phyloP scores from a whole-genome alignment of 2,113 vertebrate genomes.

The Vireo altiloquus region DNA sequence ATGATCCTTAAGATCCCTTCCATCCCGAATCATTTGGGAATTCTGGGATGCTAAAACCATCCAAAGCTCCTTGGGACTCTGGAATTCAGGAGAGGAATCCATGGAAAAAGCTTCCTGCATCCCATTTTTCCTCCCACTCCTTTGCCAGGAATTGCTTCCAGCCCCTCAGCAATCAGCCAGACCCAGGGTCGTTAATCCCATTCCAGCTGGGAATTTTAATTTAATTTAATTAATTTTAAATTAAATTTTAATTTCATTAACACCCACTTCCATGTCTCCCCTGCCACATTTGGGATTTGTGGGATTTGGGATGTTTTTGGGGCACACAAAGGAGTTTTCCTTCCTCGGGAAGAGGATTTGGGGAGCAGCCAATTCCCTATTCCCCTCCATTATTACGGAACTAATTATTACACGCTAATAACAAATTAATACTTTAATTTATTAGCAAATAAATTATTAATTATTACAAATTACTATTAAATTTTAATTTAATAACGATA shows the following conservation, averaged over 20 bases:
- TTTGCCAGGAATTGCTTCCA: not conserved
- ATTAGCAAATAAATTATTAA: not conserved
- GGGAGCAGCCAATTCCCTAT: rapidly evolving
- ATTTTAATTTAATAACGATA: too few species aligned
- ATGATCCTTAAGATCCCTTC: not conserved
- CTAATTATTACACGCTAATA: too few species aligned
- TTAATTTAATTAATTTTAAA: too few species aligned
- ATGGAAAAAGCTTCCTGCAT: not conserved
- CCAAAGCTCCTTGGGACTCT: not conserved
- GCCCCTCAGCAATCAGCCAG: not conserved
- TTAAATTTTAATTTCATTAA: too few species aligned
- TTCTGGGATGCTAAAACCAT: not conserved
- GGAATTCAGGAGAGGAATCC: not conserved
- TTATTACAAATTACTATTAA: too few species aligned
- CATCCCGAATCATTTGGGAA: not conserved
- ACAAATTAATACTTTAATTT: too few species aligned
- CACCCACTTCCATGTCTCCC: not conserved
- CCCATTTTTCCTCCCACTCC: not conserved
- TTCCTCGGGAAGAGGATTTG: not conserved
- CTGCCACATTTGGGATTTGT: too few species aligned
- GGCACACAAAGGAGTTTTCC: not conserved
- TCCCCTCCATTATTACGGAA: too few species aligned
- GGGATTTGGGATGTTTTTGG: not conserved
- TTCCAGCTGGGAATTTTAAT: not conserved
- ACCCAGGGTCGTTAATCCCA: not conserved